Conservation (phyloP, 37 sponge, comb jelly and placozoan genomes). For the Diacarnus erythraeanus region DNA sequence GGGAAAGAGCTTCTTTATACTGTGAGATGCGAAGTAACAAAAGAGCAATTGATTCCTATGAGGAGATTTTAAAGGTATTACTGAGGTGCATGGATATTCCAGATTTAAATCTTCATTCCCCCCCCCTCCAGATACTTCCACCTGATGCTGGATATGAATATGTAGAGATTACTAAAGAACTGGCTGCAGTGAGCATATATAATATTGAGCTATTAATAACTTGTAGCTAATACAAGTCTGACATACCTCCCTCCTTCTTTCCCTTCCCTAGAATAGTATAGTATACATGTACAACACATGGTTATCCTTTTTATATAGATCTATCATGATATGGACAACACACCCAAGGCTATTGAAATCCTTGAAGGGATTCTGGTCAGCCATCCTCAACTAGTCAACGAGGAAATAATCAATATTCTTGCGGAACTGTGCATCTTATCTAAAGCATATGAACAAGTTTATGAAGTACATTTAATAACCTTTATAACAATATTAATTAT, state of each 20-base stretch:
- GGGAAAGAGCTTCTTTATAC: slow-evolving; percentile 60
- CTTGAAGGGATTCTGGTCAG: slow-evolving; percentile 27
- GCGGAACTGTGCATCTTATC: slow-evolving; percentile 72
- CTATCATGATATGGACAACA: slow-evolving; percentile 36
- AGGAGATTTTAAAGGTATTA: slow-evolving; percentile 11
- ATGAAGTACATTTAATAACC: slow-evolving; percentile 18
- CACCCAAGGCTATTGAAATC: slow-evolving; percentile 45
- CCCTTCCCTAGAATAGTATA: not conserved
- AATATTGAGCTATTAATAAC: too few species aligned
- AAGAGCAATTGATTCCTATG: slow-evolving; percentile 60
- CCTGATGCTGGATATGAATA: slow-evolving; percentile 13
- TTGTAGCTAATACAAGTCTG: too few species aligned
- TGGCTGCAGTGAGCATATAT: slow-evolving; percentile 66
- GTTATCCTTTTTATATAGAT: slow-evolving; percentile 50
- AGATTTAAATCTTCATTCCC: not conserved
- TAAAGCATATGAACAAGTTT: slow-evolving; percentile 55
- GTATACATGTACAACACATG: not conserved
- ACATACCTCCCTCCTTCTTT: too few species aligned
- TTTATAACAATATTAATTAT: not conserved
- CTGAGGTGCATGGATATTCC: not conserved
- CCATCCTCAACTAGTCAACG: slow-evolving; percentile 40
- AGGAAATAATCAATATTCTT: slow-evolving; percentile 71
- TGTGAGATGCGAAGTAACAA: slow-evolving; percentile 28
- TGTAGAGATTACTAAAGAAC: slow-evolving; percentile 59
- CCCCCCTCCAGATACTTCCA: slow-evolving; percentile 37